Evolutionary conservation across 1,140 invertebrate genomes (phyloP).

Genomic region (Phymastichus coffea): DNA sequence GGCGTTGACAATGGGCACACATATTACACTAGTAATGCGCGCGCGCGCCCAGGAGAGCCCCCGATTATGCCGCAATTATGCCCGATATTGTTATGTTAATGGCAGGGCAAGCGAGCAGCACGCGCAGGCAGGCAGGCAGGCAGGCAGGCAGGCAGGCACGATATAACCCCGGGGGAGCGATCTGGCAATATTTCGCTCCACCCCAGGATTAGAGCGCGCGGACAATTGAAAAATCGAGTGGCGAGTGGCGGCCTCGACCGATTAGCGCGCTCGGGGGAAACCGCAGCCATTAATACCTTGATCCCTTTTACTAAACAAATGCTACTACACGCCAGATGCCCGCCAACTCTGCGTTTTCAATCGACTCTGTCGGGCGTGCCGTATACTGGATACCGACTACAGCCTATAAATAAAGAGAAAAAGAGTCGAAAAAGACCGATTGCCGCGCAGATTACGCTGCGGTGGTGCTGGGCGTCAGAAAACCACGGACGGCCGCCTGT

Average conservation of each 20-base stretch:
- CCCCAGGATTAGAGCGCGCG: slow-evolving; percentile 41
- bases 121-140: too few relatives aligned
- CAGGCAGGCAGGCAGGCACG: slow-evolving; percentile 45
- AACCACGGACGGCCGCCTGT: slow-evolving; percentile 45
- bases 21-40: not conserved
- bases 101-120: slow-evolving; percentile 27
- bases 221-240: slow-evolving; percentile 53
- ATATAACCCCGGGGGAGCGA: slow-evolving; percentile 41
- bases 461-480: slow-evolving; percentile 28
- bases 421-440: too few relatives aligned
- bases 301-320: slow-evolving; percentile 3
- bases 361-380: too few relatives aligned
- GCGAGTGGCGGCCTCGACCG: slow-evolving; percentile 44
- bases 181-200: slow-evolving; percentile 55
- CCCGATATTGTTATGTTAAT: slow-evolving; percentile 56
- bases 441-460: slow-evolving; percentile 32
- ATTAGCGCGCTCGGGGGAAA: slow-evolving; percentile 32
- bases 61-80: slow-evolving; percentile 55
- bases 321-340: slow-evolving; percentile 11
- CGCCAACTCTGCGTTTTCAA: too few relatives aligned
- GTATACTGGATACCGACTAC: not conserved
- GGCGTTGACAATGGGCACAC: not conserved
- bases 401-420: too few relatives aligned
- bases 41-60: too few relatives aligned
- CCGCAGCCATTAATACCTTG: not conserved